Evolutionary conservation across 2,797 vertebrate species (phyloP).

Genomic region (Lepilemur septentrionalis): DNA sequence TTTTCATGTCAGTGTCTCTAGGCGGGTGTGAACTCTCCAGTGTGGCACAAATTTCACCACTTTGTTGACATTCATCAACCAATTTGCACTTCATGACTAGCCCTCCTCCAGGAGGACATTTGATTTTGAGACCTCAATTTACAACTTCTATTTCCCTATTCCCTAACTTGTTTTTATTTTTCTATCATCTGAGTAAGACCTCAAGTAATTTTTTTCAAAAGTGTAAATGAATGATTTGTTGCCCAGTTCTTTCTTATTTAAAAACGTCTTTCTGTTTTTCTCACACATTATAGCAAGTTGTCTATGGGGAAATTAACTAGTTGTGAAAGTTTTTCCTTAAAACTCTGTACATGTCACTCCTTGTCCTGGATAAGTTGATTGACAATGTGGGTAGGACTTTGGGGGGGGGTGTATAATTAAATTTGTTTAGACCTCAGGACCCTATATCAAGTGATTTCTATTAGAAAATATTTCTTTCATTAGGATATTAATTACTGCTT

Average conservation of each 20-base stretch:
- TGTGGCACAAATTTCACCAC: not conserved
- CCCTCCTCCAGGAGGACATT: not conserved
- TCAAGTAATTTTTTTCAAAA: not conserved
- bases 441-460: not conserved
- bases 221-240: not conserved
- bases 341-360: not conserved
- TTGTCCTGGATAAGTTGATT: not conserved
- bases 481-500: not conserved
- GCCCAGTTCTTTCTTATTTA: not conserved
- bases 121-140: conserved; percentile 32
- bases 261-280: not conserved
- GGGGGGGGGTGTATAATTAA: not conserved
- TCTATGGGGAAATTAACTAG: not conserved
- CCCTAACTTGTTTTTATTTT: not conserved
- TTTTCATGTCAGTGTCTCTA: not conserved
- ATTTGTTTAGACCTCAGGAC: not conserved
- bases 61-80: not conserved
- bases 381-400: not conserved
- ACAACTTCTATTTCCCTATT: not conserved
- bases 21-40: not conserved
- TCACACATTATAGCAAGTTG: not conserved
- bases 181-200: not conserved
- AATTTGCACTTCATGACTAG: not conserved
- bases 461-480: not conserved
- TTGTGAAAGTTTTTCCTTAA: not conserved